phyloP scores from a whole-genome alignment of 1,140 invertebrate genomes.

The Drosophila varians region DNA sequence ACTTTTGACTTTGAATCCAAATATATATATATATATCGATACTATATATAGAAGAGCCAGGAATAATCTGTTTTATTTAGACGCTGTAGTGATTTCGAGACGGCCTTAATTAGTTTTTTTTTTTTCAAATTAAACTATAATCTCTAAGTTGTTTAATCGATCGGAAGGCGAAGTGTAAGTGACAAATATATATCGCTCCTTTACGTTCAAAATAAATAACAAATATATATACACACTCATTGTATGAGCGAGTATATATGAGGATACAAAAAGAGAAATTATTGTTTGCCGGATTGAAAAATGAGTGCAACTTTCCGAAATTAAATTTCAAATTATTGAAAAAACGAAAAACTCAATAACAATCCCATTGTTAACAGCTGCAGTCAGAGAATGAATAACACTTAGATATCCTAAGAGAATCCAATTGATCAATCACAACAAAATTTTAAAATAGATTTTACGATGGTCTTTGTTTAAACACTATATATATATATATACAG shows the following conservation, averaged over 20 bases:
- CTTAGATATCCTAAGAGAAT: slow-evolving; percentile 15
- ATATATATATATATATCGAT: neutral
- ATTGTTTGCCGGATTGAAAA: slow-evolving; percentile 24
- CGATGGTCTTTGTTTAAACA: slow-evolving; percentile 35
- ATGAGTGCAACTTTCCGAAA: slow-evolving; percentile 25
- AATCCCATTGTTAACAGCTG: slow-evolving; percentile 16
- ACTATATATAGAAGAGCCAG: neutral
- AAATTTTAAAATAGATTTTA: slow-evolving; percentile 42
- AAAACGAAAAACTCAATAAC: neutral
- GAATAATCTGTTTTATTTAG: neutral
- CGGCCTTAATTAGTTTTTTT: slow-evolving; percentile 2
- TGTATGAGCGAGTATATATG: too few species aligned
- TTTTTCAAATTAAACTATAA: slow-evolving; percentile 3
- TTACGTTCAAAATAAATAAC: slow-evolving; percentile 5
- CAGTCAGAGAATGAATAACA: neutral
- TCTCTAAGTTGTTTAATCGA: slow-evolving; percentile 1
- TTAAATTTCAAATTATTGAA: too few species aligned
- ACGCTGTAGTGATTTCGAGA: slow-evolving; percentile 3
- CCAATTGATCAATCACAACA: slow-evolving; percentile 27
- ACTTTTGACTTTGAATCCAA: neutral
- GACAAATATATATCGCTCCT: slow-evolving; percentile 5
- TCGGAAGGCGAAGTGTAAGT: slow-evolving; percentile 2
- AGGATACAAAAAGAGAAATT: slow-evolving; percentile 3
- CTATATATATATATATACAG: neutral
- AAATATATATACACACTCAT: neutral